Evolutionary conservation across 2,113 vertebrate species (phyloP).

Genomic region (Psilopsiagon aymara): DNA sequence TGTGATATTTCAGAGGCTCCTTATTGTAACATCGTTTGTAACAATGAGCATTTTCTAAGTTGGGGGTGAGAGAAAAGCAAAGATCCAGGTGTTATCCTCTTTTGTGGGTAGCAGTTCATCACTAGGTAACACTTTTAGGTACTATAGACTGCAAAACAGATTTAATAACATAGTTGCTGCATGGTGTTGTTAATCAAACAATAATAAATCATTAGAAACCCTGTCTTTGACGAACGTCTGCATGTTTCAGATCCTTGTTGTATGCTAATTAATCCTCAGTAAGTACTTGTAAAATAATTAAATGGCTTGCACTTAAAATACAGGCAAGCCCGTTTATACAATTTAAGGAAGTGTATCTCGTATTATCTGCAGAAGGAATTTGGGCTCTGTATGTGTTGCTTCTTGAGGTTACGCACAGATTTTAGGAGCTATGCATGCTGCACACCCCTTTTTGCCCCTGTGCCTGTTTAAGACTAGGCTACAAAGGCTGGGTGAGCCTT

Average conservation of each 20-base stretch:
- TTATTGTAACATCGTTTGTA: not conserved
- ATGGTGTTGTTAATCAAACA: constrained; percentile 45
- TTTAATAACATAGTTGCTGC: constrained; percentile 16
- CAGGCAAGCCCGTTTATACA: not conserved
- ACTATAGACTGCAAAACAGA: constrained; percentile 1
- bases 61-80: not conserved
- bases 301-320: constrained; percentile 35
- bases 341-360: not conserved
- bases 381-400: not conserved
- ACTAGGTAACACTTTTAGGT: not conserved
- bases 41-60: constrained; percentile 6
- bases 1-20: not conserved
- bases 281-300: constrained; percentile 41
- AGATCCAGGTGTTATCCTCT: constrained; percentile 31
- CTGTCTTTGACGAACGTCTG: constrained; percentile 23
- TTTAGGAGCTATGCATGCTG: not conserved
- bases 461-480: not conserved
- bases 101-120: constrained; percentile 13
- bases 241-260: constrained; percentile 34
- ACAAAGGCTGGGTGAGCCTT: not conserved
- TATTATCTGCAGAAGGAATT: not conserved
- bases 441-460: not conserved
- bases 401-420: not conserved
- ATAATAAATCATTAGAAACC: constrained; percentile 54
- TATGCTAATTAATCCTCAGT: constrained; percentile 44